Evolutionary conservation across 2,888 invertebrate genomes (phyloP), one percentile per base, ranked within the genome.

Genomic region (Ophion obscuratus): DNA sequence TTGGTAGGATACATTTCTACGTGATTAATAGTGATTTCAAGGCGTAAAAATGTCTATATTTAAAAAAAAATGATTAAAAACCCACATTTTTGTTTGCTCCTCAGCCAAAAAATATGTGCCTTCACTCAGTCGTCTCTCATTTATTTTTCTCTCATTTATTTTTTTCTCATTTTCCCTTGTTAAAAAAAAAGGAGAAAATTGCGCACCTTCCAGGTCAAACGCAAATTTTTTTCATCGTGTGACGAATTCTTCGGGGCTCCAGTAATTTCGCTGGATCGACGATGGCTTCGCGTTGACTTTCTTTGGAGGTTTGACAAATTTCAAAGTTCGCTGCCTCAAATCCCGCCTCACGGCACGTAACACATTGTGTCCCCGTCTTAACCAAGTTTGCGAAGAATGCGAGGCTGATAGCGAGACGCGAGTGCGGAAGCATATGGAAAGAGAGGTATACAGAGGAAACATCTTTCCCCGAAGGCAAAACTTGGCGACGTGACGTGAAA

Each of bases 371-470:
- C 87, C 89, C 77, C 80, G 87, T 89, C 87, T 89, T 89, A 88
- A 89, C 89, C 89, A 85, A 90, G 86, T 90, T 90, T 84, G 80
- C 73, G 87, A 89, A 90, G 88, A 90, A 90, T 89, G 87, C 44
- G 66, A 6, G 62, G 20, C 44, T 64, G 83, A 77, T 81, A 76
- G 68, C n/a, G 67, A 36, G 68, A 40, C 61, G 74, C 40, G 53
- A 14, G 40, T 11, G 7, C 61, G 31, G 67, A 61, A 81, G 70
- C 47, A 27, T 11, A 17, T 17, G 57, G 57, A 79, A 44, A 75
- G 10, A 40, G 20, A 77, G 40, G 59, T n/a, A 9, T 47, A 47
- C 14, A 59, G 74, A 64, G 68, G 47, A 64, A 74, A 62, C 24
- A 40, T 75, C 14, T 20, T 76, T 61, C 73, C 53, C 36, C n/a